phyloP scores from a whole-genome alignment of 2,888 invertebrate genomes.

The Euproctis similis region DNA sequence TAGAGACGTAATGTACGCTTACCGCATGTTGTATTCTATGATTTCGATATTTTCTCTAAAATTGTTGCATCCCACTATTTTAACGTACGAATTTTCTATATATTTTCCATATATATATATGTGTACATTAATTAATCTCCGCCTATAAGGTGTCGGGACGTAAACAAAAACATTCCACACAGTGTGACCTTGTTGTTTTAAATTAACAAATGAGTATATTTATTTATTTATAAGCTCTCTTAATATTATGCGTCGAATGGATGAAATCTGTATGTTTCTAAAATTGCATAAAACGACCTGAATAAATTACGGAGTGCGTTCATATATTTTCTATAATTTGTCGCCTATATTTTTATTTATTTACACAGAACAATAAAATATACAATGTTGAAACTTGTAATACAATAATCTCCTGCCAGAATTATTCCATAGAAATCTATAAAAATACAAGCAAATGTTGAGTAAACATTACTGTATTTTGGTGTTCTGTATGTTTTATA shows the following conservation, averaged over 20 bases:
- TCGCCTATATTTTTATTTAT: slow-evolving; percentile 36
- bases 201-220: slow-evolving; percentile 19
- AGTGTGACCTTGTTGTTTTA: slow-evolving; percentile 69
- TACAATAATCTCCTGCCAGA: too few species aligned
- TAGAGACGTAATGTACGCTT: slow-evolving; percentile 67
- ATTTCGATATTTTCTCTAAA: too few species aligned
- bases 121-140: slow-evolving; percentile 44
- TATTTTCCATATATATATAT: slow-evolving; percentile 34
- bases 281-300: slow-evolving; percentile 44
- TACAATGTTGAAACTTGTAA: too few species aligned
- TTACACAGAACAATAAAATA: too few species aligned
- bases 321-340: slow-evolving; percentile 18
- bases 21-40: slow-evolving; percentile 47
- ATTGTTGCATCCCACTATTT: slow-evolving; percentile 23
- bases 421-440: too few species aligned
- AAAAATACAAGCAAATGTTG: too few species aligned
- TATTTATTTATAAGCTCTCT: neutral
- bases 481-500: too few species aligned
- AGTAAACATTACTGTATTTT: too few species aligned
- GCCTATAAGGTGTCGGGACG: slow-evolving; percentile 74
- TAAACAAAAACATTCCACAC: slow-evolving; percentile 68
- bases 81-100: slow-evolving; percentile 23
- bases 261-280: slow-evolving; percentile 63
- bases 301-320: slow-evolving; percentile 22
- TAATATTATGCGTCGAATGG: slow-evolving; percentile 39